phyloP scores from a whole-genome alignment of 2,113 vertebrate genomes.

The Pampusana beccarii region DNA sequence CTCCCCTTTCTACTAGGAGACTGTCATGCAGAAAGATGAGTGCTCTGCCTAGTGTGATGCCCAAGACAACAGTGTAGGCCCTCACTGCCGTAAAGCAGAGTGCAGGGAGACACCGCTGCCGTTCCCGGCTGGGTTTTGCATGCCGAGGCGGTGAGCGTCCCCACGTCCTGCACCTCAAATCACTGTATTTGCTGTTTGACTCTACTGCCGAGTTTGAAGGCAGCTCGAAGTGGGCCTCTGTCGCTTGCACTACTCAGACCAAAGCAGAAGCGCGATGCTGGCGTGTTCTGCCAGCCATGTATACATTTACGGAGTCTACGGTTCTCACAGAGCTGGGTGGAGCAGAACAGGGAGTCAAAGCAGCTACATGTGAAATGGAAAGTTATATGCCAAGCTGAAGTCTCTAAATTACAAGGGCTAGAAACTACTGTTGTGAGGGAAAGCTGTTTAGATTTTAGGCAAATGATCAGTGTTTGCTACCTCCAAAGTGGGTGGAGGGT shows the following conservation, averaged over 20 bases:
- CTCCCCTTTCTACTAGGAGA: background rate
- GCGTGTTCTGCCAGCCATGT: background rate
- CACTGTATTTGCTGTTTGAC: background rate
- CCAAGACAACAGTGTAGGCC: background rate
- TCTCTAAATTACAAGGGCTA: background rate
- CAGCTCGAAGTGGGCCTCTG: background rate
- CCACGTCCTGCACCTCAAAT: background rate
- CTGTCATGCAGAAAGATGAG: background rate
- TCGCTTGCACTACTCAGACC: background rate
- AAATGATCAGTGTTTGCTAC: background rate
- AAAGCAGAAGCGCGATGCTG: background rate
- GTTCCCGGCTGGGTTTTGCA: background rate
- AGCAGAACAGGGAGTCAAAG: background rate
- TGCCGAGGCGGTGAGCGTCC: background rate
- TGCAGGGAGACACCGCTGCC: background rate
- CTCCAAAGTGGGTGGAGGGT: background rate
- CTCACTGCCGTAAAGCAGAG: background rate
- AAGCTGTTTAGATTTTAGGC: background rate
- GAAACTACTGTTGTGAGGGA: background rate
- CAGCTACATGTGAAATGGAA: accelerated
- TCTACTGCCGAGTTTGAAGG: background rate
- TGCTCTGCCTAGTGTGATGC: background rate
- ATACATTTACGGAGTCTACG: background rate
- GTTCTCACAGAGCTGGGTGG: background rate
- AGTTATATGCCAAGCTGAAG: background rate